Conservation (phyloP, 2,888 invertebrate species). For the Agonopterix alstromeriana region DNA sequence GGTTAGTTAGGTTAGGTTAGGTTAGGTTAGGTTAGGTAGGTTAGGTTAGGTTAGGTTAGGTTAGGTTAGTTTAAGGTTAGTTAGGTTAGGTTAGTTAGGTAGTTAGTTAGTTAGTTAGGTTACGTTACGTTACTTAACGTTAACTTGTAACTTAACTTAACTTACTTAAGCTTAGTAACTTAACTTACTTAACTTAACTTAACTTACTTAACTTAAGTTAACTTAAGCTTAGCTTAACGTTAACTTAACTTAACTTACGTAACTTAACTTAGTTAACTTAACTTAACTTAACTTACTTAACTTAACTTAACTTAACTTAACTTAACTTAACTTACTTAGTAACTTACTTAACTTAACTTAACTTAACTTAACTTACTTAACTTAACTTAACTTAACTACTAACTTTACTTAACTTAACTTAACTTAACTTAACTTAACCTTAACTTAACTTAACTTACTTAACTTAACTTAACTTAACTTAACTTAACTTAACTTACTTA, state of each 20-base stretch:
- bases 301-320: no score
- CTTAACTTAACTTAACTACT: constrained; percentile 14
- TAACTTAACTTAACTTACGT: constrained; percentile 5
- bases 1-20: constrained; percentile 21
- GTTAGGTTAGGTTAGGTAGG: constrained; percentile 19
- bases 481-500: constrained; percentile 16
- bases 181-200: constrained; percentile 7
- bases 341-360: no score
- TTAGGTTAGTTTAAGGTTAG: constrained; percentile 17
- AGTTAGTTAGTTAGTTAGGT: constrained; percentile 13
- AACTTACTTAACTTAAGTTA: constrained; percentile 7
- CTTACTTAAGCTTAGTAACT: constrained; percentile 12
- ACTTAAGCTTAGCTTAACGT: constrained; percentile 5
- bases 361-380: constrained; percentile 17
- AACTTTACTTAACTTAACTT: constrained; percentile 12
- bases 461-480: constrained; percentile 16
- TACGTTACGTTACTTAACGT: constrained; percentile 17
- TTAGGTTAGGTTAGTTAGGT: constrained; percentile 12
- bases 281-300: constrained; percentile 4
- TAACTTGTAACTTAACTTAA: constrained; percentile 14
- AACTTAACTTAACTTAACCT: constrained; percentile 12
- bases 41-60: constrained; percentile 16
- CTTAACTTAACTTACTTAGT: no score
- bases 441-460: constrained; percentile 11
- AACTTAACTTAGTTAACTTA: constrained; percentile 3